These are phyloP conservation scores for Hiodon tergisus DNA, from an alignment of 2,113 vertebrate species.

Conservation along the genomic window DNA sequence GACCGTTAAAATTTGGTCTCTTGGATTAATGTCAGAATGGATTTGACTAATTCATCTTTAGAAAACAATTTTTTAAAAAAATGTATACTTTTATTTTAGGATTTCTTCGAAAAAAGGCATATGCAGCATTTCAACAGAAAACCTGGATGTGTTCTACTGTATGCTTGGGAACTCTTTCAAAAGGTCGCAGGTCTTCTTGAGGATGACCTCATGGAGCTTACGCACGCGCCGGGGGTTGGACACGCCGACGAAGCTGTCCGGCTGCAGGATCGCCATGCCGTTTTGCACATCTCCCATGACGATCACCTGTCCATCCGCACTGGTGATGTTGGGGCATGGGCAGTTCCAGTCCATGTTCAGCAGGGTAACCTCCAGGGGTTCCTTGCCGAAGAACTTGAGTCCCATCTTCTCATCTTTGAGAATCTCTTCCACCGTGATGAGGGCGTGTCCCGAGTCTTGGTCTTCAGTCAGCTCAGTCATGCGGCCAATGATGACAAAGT, in stretches of 20 bases:
- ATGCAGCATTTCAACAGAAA: constrained; percentile 5
- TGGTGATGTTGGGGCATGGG: constrained; percentile 91
- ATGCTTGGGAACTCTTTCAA: constrained; percentile 81
- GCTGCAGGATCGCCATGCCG: constrained; percentile 86
- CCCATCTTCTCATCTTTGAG: constrained; percentile 98
- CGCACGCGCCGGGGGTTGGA: constrained; percentile 76
- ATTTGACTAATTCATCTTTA: constrained; percentile 4
- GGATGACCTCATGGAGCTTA: constrained; percentile 83
- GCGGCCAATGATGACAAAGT: constrained; percentile 86
- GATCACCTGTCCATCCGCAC: constrained; percentile 78
- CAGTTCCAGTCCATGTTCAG: constrained; percentile 92
- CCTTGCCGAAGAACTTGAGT: constrained; percentile 83
- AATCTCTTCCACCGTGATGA: constrained; percentile 86
- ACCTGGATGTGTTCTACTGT: constrained; percentile 55
- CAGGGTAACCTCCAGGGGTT: constrained; percentile 87
- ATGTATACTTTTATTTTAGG: neutral
- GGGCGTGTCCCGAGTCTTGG: constrained; percentile 76
- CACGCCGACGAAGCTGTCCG: constrained; percentile 81
- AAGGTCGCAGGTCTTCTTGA: constrained; percentile 93
- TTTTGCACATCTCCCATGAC: constrained; percentile 88
- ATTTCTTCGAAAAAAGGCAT: constrained; percentile 2
- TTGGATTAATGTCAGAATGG: neutral
- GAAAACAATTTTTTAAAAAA: neutral
- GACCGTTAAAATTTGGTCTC: neutral
- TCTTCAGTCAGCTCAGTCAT: constrained; percentile 84